phyloP scores from a whole-genome alignment of 2,113 vertebrate genomes.

The Rhabdornis inornatus region DNA sequence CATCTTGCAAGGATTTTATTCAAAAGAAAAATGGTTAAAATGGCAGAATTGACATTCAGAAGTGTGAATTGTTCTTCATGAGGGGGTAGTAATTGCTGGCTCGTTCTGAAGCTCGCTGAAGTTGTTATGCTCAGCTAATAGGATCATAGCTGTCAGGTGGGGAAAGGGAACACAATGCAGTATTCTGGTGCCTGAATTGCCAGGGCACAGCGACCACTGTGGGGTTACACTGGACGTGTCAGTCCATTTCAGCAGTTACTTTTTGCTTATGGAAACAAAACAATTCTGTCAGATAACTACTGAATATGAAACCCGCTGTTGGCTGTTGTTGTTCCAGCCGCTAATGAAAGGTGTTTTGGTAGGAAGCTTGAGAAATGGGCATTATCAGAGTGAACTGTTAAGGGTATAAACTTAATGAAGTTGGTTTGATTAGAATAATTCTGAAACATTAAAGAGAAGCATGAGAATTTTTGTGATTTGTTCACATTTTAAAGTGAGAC shows the following conservation, averaged over 20 bases:
- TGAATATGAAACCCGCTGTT: not conserved
- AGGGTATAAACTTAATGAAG: not conserved
- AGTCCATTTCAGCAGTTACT: not conserved
- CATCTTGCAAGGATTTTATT: not conserved
- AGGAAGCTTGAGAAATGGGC: not conserved
- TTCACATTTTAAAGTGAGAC: not conserved
- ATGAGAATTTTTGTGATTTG: not conserved
- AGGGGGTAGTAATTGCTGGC: not conserved
- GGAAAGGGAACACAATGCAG: not conserved
- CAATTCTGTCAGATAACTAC: not conserved
- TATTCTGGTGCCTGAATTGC: not conserved
- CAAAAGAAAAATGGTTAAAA: not conserved
- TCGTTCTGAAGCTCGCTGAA: not conserved
- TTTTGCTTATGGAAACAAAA: not conserved
- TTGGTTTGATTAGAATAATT: not conserved
- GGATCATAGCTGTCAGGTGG: not conserved
- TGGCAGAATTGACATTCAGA: not conserved
- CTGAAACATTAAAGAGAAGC: not conserved
- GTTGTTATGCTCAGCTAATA: not conserved
- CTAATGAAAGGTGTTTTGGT: not conserved
- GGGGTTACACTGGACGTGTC: not conserved
- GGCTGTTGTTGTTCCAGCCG: not conserved
- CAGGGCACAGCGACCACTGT: not conserved
- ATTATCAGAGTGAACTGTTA: not conserved
- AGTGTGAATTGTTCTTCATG: not conserved